A percentile compares a stretch with the other conserved stretches of the same genome.
phyloP scores from a whole-genome alignment of 2,888 invertebrate genomes.

The Xylota sylvarum region DNA sequence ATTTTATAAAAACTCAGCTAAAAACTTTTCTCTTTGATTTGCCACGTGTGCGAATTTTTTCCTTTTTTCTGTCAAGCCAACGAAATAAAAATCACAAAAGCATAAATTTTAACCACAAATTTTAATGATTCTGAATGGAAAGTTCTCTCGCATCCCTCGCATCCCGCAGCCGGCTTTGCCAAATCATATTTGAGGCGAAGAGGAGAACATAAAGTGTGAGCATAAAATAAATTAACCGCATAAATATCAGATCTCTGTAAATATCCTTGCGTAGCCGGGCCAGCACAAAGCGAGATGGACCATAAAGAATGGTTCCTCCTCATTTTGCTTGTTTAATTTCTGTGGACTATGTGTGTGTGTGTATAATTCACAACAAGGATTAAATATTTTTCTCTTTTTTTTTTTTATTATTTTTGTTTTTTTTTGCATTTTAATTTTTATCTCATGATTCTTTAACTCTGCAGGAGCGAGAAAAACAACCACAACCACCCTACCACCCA shows the following conservation, averaged over 20 bases:
- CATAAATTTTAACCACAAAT: slow-evolving; percentile 57
- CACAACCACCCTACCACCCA: not conserved
- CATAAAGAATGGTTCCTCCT: slow-evolving; percentile 47
- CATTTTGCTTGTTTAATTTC: slow-evolving; percentile 37
- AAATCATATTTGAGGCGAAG: slow-evolving; percentile 31
- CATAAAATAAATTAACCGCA: slow-evolving; percentile 70
- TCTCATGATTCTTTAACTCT: slow-evolving; percentile 36
- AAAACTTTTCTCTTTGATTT: slow-evolving; percentile 33
- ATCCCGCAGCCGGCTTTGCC: not conserved
- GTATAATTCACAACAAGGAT: too few relatives aligned
- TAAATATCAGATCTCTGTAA: slow-evolving; percentile 49
- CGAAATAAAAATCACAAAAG: slow-evolving; percentile 47
- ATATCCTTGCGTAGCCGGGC: slow-evolving; percentile 32
- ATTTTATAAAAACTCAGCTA: not conserved
- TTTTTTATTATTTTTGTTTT: not conserved
- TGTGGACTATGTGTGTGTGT: slow-evolving; percentile 9
- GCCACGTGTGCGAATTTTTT: slow-evolving; percentile 20
- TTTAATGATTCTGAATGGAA: slow-evolving; percentile 61
- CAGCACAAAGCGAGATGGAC: slow-evolving; percentile 48
- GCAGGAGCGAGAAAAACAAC: not conserved
- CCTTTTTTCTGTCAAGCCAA: not conserved
- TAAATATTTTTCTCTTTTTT: slow-evolving; percentile 28
- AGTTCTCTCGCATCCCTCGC: not conserved
- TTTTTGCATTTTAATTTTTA: slow-evolving; percentile 43
- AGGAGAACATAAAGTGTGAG: slow-evolving; percentile 36